Evolutionary conservation across 2,888 invertebrate genomes (phyloP), one percentile per base, ranked within the genome.

Genomic region (Drosophila limbata): DNA sequence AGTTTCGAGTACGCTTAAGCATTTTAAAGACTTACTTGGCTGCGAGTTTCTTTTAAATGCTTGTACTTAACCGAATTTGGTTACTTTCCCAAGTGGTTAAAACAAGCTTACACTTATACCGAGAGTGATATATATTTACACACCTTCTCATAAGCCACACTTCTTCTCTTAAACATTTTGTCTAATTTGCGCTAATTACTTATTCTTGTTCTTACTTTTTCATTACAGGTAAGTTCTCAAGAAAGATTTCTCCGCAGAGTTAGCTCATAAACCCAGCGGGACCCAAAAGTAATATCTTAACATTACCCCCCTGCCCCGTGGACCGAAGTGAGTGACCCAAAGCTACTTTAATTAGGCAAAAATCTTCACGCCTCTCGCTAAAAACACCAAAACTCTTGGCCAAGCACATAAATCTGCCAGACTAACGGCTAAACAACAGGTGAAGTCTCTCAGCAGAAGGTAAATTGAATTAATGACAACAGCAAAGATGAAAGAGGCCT

Each of bases 101-200:
- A 17, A 19, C 17, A 17, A 35, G 17, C 21, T 15, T 17, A 42
- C 21, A 39, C 47, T 21, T 5, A 40, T 40, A 52, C 44, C 1
- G 2, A 6, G 10, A 10, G 4, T 10, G 13, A 11, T 42, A 19
- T 37, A 28, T 28, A 28, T 2, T 28, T 28, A 37, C 11, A 48
- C 40, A 56, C 42, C 53, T 77, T 73, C 63, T 57, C 72, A 73
- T 78, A 84, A 66, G 56, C 59, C 50, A 51, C 63, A 61, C 73
- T 60, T 67, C 45, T 35, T 67, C 45, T 35, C 47, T 60, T 71
- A 73, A 73, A 62, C 40, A 71, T 73, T 70, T 57, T 65, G 44
- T 52, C 79, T 87, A 83, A 83, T 85, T 83, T 77, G 50, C 55
- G 78, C 84, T 85, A 88, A 84, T 84, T 88, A 84, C 88, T 85